Percentiles rank a stretch among this genome's conserved stretches.
Evolutionary conservation across 2,113 vertebrate genomes (phyloP).

Genomic region (Suncus etruscus): DNA sequence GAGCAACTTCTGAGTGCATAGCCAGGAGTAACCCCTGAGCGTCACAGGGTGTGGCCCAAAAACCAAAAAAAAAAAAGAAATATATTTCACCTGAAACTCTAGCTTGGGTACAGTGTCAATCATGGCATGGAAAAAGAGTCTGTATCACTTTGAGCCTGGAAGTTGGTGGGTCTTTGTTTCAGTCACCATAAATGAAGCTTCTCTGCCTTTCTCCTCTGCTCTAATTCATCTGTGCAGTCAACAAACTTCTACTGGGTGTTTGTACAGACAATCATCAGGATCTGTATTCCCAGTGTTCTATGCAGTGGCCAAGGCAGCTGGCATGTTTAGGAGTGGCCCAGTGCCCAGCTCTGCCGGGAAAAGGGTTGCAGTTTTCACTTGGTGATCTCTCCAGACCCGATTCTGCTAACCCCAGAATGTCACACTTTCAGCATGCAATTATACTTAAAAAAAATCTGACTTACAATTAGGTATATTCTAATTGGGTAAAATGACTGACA

Average conservation of each 20-base stretch:
- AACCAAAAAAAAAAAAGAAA: too few relatives aligned
- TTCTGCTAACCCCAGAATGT: conserved; percentile 73
- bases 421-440: conserved; percentile 80
- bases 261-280: not conserved
- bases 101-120: not conserved
- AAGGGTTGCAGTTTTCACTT: conserved; percentile 2
- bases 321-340: not conserved
- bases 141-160: not conserved
- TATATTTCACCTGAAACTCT: too few relatives aligned
- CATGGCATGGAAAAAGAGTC: not conserved
- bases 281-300: not conserved
- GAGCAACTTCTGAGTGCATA: too few relatives aligned
- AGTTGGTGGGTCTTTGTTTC: not conserved
- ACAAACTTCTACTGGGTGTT: not conserved
- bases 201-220: not conserved
- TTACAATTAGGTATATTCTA: conserved; percentile 85
- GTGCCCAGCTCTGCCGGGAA: not conserved
- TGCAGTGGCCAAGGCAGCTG: conserved; percentile 25
- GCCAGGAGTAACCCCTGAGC: too few relatives aligned
- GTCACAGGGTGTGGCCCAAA: too few relatives aligned
- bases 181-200: not conserved
- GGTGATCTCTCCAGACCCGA: conserved; percentile 43
- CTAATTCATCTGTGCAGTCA: not conserved
- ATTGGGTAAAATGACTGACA: conserved; percentile 85
- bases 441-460: conserved; percentile 73